A percentile compares a stretch with the other conserved stretches of the same genome.
phyloP scores from a whole-genome alignment of 2,888 invertebrate genomes.

The Calliphora vomitoria region DNA sequence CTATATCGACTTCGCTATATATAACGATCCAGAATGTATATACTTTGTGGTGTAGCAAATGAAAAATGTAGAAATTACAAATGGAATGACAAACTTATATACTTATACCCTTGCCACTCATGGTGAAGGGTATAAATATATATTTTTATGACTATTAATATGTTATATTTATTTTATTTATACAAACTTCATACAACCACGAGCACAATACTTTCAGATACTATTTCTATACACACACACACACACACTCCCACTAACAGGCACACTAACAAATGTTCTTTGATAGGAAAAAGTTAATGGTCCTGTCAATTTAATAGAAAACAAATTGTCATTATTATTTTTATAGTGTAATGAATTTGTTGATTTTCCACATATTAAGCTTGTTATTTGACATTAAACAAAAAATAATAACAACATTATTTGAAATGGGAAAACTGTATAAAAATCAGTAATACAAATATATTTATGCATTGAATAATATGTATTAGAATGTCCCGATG shows the following conservation, averaged over 20 bases:
- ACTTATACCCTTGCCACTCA: no score
- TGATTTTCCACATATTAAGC: conserved; percentile 61
- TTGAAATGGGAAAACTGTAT: not conserved
- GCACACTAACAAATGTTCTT: conserved; percentile 16
- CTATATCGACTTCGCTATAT: no score
- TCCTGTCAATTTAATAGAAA: conserved; percentile 56
- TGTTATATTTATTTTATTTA: conserved; percentile 17
- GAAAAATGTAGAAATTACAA: no score
- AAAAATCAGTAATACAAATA: not conserved
- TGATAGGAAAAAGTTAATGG: conserved; percentile 58
- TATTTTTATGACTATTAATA: conserved; percentile 36
- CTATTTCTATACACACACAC: not conserved
- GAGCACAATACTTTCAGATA: not conserved
- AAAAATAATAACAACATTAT: not conserved
- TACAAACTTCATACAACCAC: not conserved
- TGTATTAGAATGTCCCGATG: not conserved
- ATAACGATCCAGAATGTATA: no score
- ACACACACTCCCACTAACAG: not conserved
- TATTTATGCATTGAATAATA: not conserved
- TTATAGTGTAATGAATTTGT: conserved; percentile 51
- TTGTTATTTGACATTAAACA: conserved; percentile 33
- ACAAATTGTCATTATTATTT: conserved; percentile 56
- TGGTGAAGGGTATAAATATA: no score
- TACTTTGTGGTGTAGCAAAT: no score
- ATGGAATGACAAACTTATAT: no score